These are phyloP conservation scores for Lasiurus cinereus DNA, from an alignment of 2,113 vertebrate species.

Conservation along the genomic window DNA sequence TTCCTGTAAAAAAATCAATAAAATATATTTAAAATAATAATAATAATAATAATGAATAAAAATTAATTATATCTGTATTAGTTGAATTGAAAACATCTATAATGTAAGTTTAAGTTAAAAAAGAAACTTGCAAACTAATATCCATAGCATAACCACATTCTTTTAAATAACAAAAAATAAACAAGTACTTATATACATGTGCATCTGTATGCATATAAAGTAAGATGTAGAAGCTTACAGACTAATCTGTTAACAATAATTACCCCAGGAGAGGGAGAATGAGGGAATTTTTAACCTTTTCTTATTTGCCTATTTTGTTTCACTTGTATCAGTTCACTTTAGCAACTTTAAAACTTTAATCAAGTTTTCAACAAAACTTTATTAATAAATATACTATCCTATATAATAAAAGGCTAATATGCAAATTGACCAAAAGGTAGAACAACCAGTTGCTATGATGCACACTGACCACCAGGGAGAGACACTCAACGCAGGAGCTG, in stretches of 20 bases:
- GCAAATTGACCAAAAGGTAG: too few relatives aligned
- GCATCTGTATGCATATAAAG: neutral
- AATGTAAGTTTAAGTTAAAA: neutral
- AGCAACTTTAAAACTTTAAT: neutral
- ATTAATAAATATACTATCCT: neutral
- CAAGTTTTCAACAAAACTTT: neutral
- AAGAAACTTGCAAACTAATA: slow-evolving; percentile 1
- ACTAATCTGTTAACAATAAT: slow-evolving; percentile 12
- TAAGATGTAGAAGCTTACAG: neutral
- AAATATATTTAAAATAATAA: too few relatives aligned
- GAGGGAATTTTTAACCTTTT: slow-evolving; percentile 23
- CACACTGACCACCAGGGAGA: too few relatives aligned
- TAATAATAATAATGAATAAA: neutral
- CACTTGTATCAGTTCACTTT: slow-evolving; percentile 5
- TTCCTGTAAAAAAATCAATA: too few relatives aligned
- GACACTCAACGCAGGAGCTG: too few relatives aligned
- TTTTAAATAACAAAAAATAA: neutral
- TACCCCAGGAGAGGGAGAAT: neutral
- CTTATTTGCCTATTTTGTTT: slow-evolving; percentile 19
- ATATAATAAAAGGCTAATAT: too few relatives aligned
- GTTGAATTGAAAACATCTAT: neutral
- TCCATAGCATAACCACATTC: neutral
- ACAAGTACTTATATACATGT: neutral
- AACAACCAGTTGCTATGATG: too few relatives aligned
- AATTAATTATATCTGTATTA: neutral